These are phyloP conservation scores for Nematopogon swammerdamellus DNA, from an alignment of 2,888 invertebrate genomes.

Conservation along the genomic window DNA sequence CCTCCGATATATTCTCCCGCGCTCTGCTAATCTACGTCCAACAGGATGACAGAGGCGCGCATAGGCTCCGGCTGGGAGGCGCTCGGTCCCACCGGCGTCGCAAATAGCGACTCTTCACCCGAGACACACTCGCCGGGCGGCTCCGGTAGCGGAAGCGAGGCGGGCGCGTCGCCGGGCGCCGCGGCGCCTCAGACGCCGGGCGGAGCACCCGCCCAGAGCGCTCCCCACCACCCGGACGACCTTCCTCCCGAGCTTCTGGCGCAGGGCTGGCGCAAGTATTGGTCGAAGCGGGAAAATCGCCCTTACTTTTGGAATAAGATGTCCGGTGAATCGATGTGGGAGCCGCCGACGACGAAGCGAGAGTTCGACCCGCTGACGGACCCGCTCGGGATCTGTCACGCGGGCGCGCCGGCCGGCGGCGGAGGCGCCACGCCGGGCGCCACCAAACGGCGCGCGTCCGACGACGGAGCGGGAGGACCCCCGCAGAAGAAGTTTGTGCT, in stretches of 20 bases:
- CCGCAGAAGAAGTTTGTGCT: slow-evolving; percentile 82
- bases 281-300: slow-evolving; percentile 93
- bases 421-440: slow-evolving; percentile 55
- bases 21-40: not conserved
- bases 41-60: not conserved
- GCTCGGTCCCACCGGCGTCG: slow-evolving; percentile 11
- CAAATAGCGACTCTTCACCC: slow-evolving; percentile 41
- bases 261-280: slow-evolving; percentile 95
- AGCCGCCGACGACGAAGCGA: slow-evolving; percentile 79
- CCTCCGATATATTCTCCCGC: not conserved
- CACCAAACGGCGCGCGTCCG: slow-evolving; percentile 74
- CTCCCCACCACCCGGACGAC: slow-evolving; percentile 43
- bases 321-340: slow-evolving; percentile 96
- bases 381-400: slow-evolving; percentile 77
- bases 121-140: slow-evolving; percentile 44
- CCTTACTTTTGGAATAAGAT: slow-evolving; percentile 97
- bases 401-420: slow-evolving; percentile 38
- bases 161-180: slow-evolving; percentile 6
- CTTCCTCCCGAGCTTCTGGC: slow-evolving; percentile 57
- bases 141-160: slow-evolving; percentile 32
- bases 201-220: slow-evolving; percentile 49
- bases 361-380: slow-evolving; percentile 91
- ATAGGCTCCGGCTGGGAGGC: not conserved
- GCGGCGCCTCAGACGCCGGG: slow-evolving; percentile 55
- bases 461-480: slow-evolving; percentile 73